phyloP scores from a whole-genome alignment of 2,797 vertebrate genomes.

The Moxostoma hubbsi region DNA sequence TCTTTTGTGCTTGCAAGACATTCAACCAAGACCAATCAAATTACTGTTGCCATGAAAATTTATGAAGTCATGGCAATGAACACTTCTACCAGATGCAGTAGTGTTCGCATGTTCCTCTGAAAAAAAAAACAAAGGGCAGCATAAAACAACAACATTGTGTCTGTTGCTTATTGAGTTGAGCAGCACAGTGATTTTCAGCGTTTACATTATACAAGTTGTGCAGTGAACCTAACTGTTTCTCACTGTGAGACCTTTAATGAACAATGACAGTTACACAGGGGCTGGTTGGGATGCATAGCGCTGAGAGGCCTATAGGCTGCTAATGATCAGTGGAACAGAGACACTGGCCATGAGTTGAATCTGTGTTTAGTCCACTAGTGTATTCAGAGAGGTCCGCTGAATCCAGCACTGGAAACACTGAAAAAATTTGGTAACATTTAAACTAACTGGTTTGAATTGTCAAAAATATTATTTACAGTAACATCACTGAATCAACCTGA shows the following conservation, averaged over 20 bases:
- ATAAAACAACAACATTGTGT: conserved; percentile 6
- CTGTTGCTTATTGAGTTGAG: background rate
- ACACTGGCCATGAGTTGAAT: background rate
- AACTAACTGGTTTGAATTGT: no score
- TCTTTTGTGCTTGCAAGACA: conserved; percentile 46
- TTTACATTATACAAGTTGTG: conserved; percentile 34
- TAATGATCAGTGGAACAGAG: conserved; percentile 27
- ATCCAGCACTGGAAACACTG: background rate
- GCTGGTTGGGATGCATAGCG: conserved; percentile 24
- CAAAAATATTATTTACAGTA: no score
- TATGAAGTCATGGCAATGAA: conserved; percentile 52
- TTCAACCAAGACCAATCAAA: conserved; percentile 52
- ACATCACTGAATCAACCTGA: no score
- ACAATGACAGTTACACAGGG: conserved; percentile 43
- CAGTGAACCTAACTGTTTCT: conserved; percentile 35
- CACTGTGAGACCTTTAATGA: conserved; percentile 34
- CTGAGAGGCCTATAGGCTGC: conserved; percentile 23
- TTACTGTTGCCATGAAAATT: conserved; percentile 52
- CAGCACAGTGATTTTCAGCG: conserved; percentile 4
- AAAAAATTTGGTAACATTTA: no score
- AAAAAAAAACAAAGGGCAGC: background rate
- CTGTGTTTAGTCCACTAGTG: background rate
- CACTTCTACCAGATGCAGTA: background rate
- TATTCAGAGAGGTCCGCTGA: background rate
- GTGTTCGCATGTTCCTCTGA: conserved; percentile 4